Conservation (phyloP, 2,113 vertebrate species). For the Tychaedon coryphoeus region DNA sequence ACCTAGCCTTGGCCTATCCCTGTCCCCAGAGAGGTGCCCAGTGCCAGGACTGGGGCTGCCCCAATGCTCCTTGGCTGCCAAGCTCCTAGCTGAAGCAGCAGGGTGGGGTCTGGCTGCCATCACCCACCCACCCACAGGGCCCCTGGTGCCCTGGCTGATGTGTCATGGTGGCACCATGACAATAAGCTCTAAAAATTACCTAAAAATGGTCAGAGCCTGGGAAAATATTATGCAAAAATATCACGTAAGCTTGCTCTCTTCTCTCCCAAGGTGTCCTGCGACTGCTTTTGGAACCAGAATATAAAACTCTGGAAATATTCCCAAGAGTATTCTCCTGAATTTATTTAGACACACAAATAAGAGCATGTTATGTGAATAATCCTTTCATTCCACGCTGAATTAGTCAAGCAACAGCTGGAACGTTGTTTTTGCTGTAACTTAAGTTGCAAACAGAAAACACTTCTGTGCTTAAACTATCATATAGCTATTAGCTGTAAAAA, state of each 20-base stretch:
- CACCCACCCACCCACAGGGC: not conserved
- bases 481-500: not conserved
- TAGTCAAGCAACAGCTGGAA: not conserved
- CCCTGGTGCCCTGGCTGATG: not conserved
- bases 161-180: not conserved
- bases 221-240: not conserved
- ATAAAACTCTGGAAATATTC: not conserved
- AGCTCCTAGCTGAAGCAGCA: not conserved
- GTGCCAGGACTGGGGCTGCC: not conserved
- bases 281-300: not conserved
- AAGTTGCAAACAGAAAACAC: not conserved
- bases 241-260: not conserved
- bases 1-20: not conserved
- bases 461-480: not conserved
- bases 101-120: not conserved
- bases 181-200: not conserved
- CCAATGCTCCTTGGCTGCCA: not conserved
- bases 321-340: not conserved
- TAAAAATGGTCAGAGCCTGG: not conserved
- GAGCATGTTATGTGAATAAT: not conserved
- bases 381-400: not conserved
- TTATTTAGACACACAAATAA: not conserved
- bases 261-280: not conserved
- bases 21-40: not conserved
- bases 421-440: not conserved